phyloP scores from a whole-genome alignment of 2,797 vertebrate species.

The Sus cebifrons region DNA sequence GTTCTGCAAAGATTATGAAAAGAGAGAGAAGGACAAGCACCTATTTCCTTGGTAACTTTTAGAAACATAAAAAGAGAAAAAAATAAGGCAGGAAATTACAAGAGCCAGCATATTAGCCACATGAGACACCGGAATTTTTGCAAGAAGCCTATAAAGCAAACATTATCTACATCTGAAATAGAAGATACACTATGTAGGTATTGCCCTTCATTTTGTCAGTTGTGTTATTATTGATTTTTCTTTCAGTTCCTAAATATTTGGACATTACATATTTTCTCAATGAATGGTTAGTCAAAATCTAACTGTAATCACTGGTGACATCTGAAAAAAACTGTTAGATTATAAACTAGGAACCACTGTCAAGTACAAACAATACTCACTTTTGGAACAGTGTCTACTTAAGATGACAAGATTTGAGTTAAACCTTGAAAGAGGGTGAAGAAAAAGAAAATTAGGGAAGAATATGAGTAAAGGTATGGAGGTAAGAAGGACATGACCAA shows the following conservation, averaged over 20 bases:
- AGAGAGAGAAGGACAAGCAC: background rate
- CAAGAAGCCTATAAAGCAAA: background rate
- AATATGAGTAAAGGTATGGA: background rate
- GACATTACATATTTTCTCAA: constrained; percentile 12
- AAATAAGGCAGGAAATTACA: constrained; percentile 26
- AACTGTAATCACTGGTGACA: background rate
- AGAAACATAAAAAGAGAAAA: constrained; percentile 17
- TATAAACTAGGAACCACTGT: constrained; percentile 7
- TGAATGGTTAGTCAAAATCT: constrained; percentile 40
- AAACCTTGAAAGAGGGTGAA: background rate
- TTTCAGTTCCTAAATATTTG: constrained; percentile 23
- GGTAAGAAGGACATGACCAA: background rate
- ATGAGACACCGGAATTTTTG: background rate
- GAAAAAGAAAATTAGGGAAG: background rate
- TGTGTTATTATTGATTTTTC: background rate
- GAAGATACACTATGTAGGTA: background rate
- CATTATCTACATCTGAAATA: background rate
- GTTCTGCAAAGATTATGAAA: constrained; percentile 12
- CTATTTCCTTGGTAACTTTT: constrained; percentile 57
- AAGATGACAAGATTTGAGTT: background rate
- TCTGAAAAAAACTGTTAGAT: background rate
- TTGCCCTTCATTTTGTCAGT: constrained; percentile 36
- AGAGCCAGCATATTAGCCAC: background rate
- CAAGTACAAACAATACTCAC: background rate
- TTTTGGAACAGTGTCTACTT: constrained; percentile 3